Base-by-base conservation (phyloP, 2,888 invertebrate species). In the Leptinotarsa rubiginosa region DNA sequence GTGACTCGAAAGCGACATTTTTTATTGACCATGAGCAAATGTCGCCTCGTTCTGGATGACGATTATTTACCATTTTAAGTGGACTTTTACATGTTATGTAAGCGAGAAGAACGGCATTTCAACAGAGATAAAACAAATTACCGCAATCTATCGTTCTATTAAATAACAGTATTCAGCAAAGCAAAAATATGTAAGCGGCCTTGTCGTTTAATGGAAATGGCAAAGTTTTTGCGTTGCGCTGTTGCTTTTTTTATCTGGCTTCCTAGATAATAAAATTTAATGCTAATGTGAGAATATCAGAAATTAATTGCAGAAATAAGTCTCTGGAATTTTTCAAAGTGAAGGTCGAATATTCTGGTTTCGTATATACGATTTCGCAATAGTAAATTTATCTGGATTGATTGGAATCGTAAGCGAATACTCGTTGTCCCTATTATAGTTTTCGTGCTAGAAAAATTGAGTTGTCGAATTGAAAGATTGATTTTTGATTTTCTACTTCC, bases 21-120 rank as follows among this genome's bases (percentile, higher is more conserved):
- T 62, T 62, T 25, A 62, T n/a, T 25, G 62, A 62, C 62, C 25
- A 7, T 62, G 62, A 62, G 31, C 41, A 41, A 62, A 15, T 41
- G 41, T 62, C 62, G 62, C 62, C 41, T 62, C 31, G 62, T 62
- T 31, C 62, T 62, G n/a, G 31, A 62, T 41, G 41, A 41, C 62
- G 31, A 62, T 41, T 31, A 59, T 12, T 31, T 62, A 41, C 62
- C 62, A 62, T 62, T 62, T 62, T n/a, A 62, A 62, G 62, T 62
- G 62, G 18, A 62, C 62, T 62, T 56, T 62, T 62, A 31, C 62
- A 62, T 18, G 56, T 69, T 69, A 56, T 41, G 59, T 56, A 69
- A 69, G 56, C 69, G 22, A 69, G 56, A 69, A 41, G 69, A 54
- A 68, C 54, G 68, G 68, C 54, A 68, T 12, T 68, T n/a, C 25